Conservation (phyloP, 2,888 invertebrate species). For the Aporophyla nigra region DNA sequence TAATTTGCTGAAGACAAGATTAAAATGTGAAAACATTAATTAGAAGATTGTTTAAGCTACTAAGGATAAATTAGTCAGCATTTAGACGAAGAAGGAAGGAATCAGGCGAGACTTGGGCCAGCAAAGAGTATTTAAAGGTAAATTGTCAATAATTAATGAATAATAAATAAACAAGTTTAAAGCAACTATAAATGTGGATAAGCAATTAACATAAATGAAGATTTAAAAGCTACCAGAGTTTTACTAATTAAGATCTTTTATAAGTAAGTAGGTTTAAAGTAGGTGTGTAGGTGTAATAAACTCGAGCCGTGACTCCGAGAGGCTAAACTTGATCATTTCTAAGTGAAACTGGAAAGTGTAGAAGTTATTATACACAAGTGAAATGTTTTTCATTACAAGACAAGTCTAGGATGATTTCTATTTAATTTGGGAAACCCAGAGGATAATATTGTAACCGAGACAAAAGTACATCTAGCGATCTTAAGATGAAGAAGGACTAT, state of each 20-base stretch:
- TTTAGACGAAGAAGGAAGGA: not conserved
- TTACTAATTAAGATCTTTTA: conserved; percentile 27
- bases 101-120: not conserved
- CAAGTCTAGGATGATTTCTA: conserved; percentile 16
- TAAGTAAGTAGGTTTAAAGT: not conserved
- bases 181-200: not conserved
- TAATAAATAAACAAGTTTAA: not conserved
- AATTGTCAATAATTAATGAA: not conserved
- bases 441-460: not conserved
- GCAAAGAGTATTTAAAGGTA: no score
- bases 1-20: conserved; percentile 24
- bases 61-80: not conserved
- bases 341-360: conserved; percentile 50
- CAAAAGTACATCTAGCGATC: not conserved
- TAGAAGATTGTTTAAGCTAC: not conserved
- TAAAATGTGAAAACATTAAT: conserved; percentile 33
- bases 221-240: not conserved
- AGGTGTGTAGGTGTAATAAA: conserved; percentile 25
- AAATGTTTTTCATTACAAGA: conserved; percentile 17
- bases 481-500: no score
- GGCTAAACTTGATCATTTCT: conserved; percentile 45
- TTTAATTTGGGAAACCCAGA: not conserved
- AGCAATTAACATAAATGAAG: conserved; percentile 18
- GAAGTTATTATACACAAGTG: conserved; percentile 23
- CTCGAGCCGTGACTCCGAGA: not conserved